Percentiles rank a stretch among this genome's conserved stretches.
Conservation (phyloP, 2,113 vertebrate species). For the Struthio camelus region DNA sequence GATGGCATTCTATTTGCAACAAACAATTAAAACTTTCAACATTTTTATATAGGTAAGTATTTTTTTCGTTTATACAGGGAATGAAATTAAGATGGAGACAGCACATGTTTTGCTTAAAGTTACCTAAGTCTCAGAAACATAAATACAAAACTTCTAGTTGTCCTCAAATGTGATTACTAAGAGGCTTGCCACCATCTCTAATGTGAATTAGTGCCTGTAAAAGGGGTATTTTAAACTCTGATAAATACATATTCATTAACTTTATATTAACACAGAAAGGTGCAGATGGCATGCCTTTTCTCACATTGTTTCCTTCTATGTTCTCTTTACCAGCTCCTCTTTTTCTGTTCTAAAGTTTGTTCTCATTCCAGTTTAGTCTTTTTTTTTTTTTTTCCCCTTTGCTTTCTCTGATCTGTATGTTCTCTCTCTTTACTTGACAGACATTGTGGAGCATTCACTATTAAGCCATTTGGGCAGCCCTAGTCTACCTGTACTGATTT, state of each 20-base stretch:
- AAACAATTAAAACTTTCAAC: not conserved
- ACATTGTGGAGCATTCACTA: slow-evolving; percentile 65
- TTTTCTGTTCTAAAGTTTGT: not conserved
- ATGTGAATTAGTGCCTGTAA: not conserved
- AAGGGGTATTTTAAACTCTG: not conserved
- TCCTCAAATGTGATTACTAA: not conserved
- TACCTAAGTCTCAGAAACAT: not conserved
- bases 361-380: not conserved
- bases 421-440: slow-evolving; percentile 60
- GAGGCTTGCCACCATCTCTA: not conserved
- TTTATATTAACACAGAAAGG: not conserved
- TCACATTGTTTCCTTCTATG: not conserved
- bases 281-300: not conserved
- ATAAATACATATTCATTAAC: not conserved
- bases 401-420: slow-evolving; percentile 26
- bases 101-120: not conserved
- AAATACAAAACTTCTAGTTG: not conserved
- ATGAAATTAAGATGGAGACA: not conserved
- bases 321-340: not conserved
- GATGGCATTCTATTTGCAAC: not conserved
- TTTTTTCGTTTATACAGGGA: not conserved
- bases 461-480: slow-evolving; percentile 48
- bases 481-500: slow-evolving; percentile 50
- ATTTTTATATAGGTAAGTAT: not conserved
- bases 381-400: not conserved